These are phyloP conservation scores for Pachyseris speciosa DNA, from an alignment of 64 coral and sea anemone genomes.

Conservation along the genomic window DNA sequence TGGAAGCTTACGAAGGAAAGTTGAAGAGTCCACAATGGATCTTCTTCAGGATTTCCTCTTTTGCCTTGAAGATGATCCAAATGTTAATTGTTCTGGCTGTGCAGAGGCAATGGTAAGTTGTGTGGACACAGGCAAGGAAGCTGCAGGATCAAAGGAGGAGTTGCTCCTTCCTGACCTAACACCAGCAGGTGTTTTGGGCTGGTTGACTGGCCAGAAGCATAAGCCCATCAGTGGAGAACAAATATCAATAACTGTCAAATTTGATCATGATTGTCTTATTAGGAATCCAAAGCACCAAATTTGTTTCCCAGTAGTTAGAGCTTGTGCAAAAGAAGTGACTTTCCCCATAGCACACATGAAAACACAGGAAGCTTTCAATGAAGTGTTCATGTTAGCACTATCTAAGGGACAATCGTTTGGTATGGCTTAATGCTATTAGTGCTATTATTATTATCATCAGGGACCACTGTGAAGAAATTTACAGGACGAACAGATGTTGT, in stretches of 20 bases:
- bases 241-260: slow-evolving; percentile 20
- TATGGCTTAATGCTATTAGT: slow-evolving; percentile 44
- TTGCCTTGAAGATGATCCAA: slow-evolving; percentile 60
- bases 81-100: slow-evolving; percentile 41
- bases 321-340: slow-evolving; percentile 71
- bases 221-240: slow-evolving; percentile 41
- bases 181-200: slow-evolving; percentile 71
- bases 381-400: slow-evolving; percentile 51
- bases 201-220: slow-evolving; percentile 82
- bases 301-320: slow-evolving; percentile 63
- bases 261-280: slow-evolving; percentile 57
- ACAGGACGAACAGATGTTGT: not conserved
- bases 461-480: not conserved
- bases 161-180: slow-evolving; percentile 45
- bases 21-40: slow-evolving; percentile 20
- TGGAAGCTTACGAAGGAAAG: not conserved
- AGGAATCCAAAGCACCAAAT: slow-evolving; percentile 54
- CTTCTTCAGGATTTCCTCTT: slow-evolving; percentile 47
- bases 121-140: not conserved
- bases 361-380: slow-evolving; percentile 46
- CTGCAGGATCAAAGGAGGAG: slow-evolving; percentile 1
- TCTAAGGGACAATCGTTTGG: slow-evolving; percentile 68
- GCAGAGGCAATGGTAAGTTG: slow-evolving; percentile 44
- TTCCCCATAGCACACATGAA: slow-evolving; percentile 65
- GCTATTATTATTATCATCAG: not conserved